Base-by-base conservation (phyloP, 1,140 invertebrate genomes). In the Trachymyrmex septentrionalis region DNA sequence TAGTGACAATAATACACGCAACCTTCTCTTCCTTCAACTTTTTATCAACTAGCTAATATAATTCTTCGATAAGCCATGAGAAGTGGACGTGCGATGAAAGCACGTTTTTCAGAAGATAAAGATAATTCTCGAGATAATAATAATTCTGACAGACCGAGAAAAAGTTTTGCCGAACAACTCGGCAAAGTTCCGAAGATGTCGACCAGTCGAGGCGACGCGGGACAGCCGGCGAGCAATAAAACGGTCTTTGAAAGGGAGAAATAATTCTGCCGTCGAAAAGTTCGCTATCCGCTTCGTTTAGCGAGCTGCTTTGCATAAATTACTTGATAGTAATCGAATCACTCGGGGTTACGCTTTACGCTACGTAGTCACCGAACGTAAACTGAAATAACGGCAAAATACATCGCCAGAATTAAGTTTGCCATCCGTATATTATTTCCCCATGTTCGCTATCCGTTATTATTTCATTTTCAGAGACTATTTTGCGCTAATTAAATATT, bases 251-350 rank as follows among this genome's bases (percentile, higher is more conserved):
- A 67, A 82, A 72, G 57, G 34, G 38, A 82, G 80, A 72, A 82
- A 82, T 82, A 82, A 82, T 82, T 82, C 66, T 50, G 53, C 48
- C 77, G 64, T 69, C 77, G 77, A 69, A 73, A 73, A 82, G 80
- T 82, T 72, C 19, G 34, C 67, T 59, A 34, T 59, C 34, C 67
- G 67, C 80, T 80, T 82, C 64, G 78, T 71, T 72, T 71, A 72
- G 53, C 78, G 66, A 71, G 78, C 53, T 82, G 80, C 80, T 82
- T 59, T 48, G 53, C 67, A 72, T 82, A 82, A 82, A 73, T 82
- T 82, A 59, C 67, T 73, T 48, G 80, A 72, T 61, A 73, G 67
- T 61, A 73, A 82, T 73, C 80, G 67, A 82, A 73, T 73, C 57
- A 82, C 34, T 30, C 34, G 34, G n/a, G 53, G 66, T 80, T 78